Evolutionary conservation across 2,888 invertebrate species (phyloP), one percentile per base, ranked within the genome.

Genomic region (Protonemura montana): DNA sequence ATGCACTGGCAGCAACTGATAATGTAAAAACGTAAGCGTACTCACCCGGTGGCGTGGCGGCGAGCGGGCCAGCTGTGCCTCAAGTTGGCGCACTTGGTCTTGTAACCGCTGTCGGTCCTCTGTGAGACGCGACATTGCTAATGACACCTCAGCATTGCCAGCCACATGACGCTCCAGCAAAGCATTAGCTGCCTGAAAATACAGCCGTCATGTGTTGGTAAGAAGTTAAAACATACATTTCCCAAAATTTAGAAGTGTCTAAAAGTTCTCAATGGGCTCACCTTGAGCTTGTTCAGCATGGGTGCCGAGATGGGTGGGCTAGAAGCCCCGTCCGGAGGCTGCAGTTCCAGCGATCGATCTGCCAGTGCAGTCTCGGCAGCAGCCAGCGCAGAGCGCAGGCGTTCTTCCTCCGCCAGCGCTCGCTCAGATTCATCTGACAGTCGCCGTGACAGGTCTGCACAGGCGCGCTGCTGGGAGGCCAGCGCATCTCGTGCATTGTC

Each of bases 141-240:
- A 92, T 59, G 93, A 91, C 91, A 93, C 91, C 88, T 92, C 92
- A 35, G 92, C 92, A 89, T 93, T 93, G 89, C 94, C 93, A 87
- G 92, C 92, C 0, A 92, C 91, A 88, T 93, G 92, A 80, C 88
- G 88, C 76, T 83, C 82, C 25, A 83, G 82, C 35, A 83, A 21
- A 3, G 82, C 30, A 42, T 83, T 83, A 21, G 30, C 30, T 1
- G 81, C 28, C 81, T 81, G 81, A 10, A 81, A 81, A 10, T 10
- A 10, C 35, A n/a, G n/a, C n/a, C n/a, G n/a, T n/a, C n/a, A n/a
- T n/a, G n/a, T n/a, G n/a, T n/a, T n/a, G n/a, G n/a, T n/a, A n/a
- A n/a, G n/a, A n/a, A n/a, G n/a, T 35, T 35, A 3, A 35, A 6
- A 35, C 5, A 35, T 35, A 35, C 35, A 35, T 3, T 6, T 6